Conservation (phyloP, 2,113 vertebrate species). For the Chrysochloris asiatica region DNA sequence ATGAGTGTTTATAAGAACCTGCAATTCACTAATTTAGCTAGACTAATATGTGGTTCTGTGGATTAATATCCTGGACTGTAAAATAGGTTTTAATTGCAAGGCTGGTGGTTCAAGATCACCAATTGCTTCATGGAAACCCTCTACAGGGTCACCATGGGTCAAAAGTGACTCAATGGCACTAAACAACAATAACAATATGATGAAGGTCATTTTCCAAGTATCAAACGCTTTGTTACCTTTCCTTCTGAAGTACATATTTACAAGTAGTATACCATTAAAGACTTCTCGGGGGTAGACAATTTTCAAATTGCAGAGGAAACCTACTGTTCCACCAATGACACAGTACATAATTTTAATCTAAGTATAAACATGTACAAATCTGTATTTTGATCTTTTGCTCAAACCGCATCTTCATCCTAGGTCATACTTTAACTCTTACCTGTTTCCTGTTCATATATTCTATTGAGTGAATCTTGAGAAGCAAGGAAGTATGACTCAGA, state of each 20-base stretch:
- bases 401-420: not conserved
- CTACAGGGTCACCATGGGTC: too few species aligned
- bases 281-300: not conserved
- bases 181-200: too few species aligned
- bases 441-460: not conserved
- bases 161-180: too few species aligned
- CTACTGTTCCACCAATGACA: not conserved
- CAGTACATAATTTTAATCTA: not conserved
- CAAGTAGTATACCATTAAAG: not conserved
- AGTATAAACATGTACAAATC: not conserved
- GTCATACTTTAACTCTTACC: not conserved
- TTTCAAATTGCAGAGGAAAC: not conserved
- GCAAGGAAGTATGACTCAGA: not conserved
- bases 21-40: too few species aligned
- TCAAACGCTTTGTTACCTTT: not conserved
- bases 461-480: not conserved
- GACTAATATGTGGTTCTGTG: too few species aligned
- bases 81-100: too few species aligned
- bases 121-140: too few species aligned
- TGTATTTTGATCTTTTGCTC: not conserved
- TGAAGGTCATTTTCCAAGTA: not conserved
- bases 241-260: not conserved
- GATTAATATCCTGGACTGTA: too few species aligned
- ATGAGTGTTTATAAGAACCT: too few species aligned
- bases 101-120: too few species aligned